Percentiles rank a stretch among this genome's conserved stretches.
Conservation (phyloP, 2,888 invertebrate genomes). For the Rhingia campestris region DNA sequence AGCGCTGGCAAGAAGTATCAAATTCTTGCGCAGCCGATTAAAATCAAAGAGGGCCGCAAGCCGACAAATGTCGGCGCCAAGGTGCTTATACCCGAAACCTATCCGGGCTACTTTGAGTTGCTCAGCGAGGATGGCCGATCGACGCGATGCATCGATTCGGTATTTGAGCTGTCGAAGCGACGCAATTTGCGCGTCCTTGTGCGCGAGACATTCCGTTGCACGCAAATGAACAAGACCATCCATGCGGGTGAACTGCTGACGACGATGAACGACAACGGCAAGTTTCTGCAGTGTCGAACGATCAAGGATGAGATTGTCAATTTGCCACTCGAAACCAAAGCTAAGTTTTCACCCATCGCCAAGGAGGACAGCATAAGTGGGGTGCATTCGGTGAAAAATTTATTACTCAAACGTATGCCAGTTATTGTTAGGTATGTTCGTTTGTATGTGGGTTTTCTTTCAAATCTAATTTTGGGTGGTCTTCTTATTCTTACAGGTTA, state of each 20-base stretch:
- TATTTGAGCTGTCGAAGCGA: conserved; percentile 90
- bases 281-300: conserved; percentile 94
- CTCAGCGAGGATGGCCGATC: conserved; percentile 96
- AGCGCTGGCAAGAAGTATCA: conserved; percentile 93
- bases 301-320: conserved; percentile 92
- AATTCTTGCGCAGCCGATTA: conserved; percentile 93
- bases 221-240: conserved; percentile 85
- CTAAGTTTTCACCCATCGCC: conserved; percentile 95
- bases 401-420: conserved; percentile 94
- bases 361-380: conserved; percentile 97
- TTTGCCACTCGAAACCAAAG: conserved; percentile 93
- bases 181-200: conserved; percentile 83
- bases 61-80: conserved; percentile 90
- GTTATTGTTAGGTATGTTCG: conserved; percentile 89
- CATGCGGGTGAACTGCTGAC: conserved; percentile 93
- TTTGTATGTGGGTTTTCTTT: background rate
- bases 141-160: conserved; percentile 94
- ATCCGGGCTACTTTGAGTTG: conserved; percentile 96
- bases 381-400: conserved; percentile 94
- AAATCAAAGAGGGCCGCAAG: conserved; percentile 93
- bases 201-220: conserved; percentile 83
- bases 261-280: conserved; percentile 88
- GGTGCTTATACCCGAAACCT: conserved; percentile 94
- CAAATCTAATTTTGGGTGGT: background rate
- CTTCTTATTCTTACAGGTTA: conserved; percentile 82